Conservation (phyloP, 2,113 vertebrate species). For the cat (Felis catus) region DNA sequence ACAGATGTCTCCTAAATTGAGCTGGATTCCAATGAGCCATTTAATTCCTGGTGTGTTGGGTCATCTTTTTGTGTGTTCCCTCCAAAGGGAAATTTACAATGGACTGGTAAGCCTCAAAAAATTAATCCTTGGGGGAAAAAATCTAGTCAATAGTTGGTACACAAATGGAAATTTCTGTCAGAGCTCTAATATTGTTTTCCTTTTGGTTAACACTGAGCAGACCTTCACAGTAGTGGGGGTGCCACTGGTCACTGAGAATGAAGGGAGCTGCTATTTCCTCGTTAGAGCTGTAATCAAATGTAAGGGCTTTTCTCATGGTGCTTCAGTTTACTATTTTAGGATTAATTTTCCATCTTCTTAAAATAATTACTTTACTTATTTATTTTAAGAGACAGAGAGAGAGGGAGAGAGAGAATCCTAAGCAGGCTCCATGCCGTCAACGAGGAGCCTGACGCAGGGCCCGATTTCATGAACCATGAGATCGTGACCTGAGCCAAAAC, state of each 20-base stretch:
- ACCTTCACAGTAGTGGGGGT: neutral
- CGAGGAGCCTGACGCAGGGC: too few species aligned
- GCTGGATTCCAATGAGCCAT: neutral
- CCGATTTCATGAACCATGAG: too few species aligned
- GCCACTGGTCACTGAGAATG: neutral
- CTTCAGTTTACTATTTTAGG: neutral
- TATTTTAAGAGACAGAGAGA: too few species aligned
- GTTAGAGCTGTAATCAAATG: slow-evolving; percentile 8
- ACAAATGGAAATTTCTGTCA: neutral
- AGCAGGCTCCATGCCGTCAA: too few species aligned
- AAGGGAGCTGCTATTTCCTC: neutral
- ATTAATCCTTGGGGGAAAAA: neutral
- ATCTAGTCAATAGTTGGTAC: neutral
- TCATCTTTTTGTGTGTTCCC: neutral
- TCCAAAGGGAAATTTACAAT: neutral
- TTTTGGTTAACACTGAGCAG: neutral
- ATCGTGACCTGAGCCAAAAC: too few species aligned
- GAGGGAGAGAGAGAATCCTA: too few species aligned
- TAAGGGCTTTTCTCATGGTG: neutral
- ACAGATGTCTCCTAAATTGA: neutral
- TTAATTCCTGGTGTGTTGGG: neutral
- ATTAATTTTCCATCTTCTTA: slow-evolving; percentile 39
- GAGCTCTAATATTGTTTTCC: neutral
- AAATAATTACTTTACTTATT: neutral
- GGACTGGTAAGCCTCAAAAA: neutral